Conservation (phyloP, 2,888 invertebrate genomes). For the Drosophila quinaria region DNA sequence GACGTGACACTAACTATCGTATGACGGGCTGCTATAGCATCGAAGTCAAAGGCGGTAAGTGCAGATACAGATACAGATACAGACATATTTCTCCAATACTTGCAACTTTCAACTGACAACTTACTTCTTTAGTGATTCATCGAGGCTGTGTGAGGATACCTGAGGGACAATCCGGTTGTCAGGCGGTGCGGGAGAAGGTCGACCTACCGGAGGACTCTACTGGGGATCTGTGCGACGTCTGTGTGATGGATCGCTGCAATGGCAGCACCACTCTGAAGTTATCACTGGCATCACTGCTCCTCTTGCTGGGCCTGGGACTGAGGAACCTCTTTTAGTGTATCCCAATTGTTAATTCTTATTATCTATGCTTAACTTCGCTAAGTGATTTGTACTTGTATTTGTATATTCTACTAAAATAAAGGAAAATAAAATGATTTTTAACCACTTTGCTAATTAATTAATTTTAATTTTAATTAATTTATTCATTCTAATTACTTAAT, state of each 20-base stretch:
- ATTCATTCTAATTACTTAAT: too few species aligned
- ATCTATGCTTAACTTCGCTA: constrained; percentile 37
- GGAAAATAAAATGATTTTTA: constrained; percentile 9
- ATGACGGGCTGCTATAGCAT: constrained; percentile 71
- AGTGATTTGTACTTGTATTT: constrained; percentile 44
- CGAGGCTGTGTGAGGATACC: constrained; percentile 74
- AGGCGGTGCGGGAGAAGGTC: constrained; percentile 49
- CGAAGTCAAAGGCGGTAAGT: constrained; percentile 46
- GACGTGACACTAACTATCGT: constrained; percentile 36
- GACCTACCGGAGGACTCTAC: background rate
- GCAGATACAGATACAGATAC: background rate
- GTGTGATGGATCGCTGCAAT: constrained; percentile 71
- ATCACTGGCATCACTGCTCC: constrained; percentile 59
- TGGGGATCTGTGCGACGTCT: constrained; percentile 61
- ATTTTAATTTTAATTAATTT: too few species aligned
- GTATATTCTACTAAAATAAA: constrained; percentile 15
- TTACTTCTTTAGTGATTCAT: constrained; percentile 33
- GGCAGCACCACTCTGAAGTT: constrained; percentile 55
- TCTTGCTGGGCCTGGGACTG: constrained; percentile 53
- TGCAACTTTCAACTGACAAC: background rate
- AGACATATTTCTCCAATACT: background rate
- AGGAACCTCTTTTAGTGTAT: constrained; percentile 39
- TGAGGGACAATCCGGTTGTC: constrained; percentile 35
- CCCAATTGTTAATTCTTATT: constrained; percentile 39
- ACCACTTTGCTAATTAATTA: constrained; percentile 4